Evolutionary conservation across 1,140 invertebrate species (phyloP), one percentile per base, ranked within the genome.

Genomic region (Physella acuta): DNA sequence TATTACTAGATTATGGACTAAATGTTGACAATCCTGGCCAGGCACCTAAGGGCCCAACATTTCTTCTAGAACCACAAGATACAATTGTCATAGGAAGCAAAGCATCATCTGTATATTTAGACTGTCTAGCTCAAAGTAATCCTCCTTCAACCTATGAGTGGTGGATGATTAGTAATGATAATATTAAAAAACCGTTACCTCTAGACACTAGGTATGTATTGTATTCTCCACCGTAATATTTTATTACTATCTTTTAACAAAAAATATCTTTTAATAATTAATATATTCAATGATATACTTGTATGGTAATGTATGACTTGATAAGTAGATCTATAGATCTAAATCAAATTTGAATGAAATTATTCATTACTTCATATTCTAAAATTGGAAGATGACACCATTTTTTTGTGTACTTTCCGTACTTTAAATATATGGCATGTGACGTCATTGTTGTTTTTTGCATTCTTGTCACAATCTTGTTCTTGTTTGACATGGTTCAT

Each of bases 31-130:
- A 76, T 62, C 61, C 71, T 5, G 66, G 66, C 34, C 59, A 66
- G 14, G 71, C 77, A n/a, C 75, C 75, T 20, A 71, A 72, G 58
- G 78, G 78, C 17, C 78, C 78, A 17, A 67, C 64, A 8, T 77
- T 77, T 39, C 26, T 73, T 44, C 26, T 73, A 4, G 71, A 79
- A 44, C 72, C 78, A 24, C 31, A 51, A 11, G 71, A 74, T 34
- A 76, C 76, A 3, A 69, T 75, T 24, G 66, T 77, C 33, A 36
- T 79, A 17, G 61, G 56, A 0, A 62, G 31, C 2, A 55, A 67
- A 20, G 53, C 59, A 1, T 51, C 37, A 2, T 14, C 37, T 11
- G 68, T 71, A 17, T 73, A 61, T 55, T 34, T 79, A 20, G 76
- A 79, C 26, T 79, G 78, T 68, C 49, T 74, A 3, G 78, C 76